Conservation (phyloP, 2,797 vertebrate genomes). For the Danio aesculapii region DNA sequence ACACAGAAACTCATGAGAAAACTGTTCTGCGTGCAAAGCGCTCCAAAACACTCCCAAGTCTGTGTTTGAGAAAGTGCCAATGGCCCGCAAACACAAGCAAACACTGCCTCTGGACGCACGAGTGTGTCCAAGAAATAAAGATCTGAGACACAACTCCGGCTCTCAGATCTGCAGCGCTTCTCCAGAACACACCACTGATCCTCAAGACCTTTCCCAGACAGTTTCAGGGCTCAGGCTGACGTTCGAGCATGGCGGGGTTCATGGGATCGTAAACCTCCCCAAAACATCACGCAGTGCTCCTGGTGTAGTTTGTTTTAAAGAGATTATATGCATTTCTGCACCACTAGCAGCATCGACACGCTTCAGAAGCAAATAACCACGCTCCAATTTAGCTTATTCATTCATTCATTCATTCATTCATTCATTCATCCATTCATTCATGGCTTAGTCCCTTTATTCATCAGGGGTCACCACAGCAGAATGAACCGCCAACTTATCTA, state of each 20-base stretch:
- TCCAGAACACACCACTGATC: conserved; percentile 3
- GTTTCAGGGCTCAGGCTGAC: neutral
- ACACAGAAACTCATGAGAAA: neutral
- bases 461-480: no score
- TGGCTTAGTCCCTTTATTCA: no score
- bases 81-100: conserved; percentile 22
- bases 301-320: neutral
- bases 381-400: no score
- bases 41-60: conserved; percentile 22
- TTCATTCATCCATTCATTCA: no score
- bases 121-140: neutral
- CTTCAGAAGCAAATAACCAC: no score
- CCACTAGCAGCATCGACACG: neutral
- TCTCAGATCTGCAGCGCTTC: conserved; percentile 15
- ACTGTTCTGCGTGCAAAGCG: neutral
- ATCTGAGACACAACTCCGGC: conserved; percentile 6
- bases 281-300: neutral
- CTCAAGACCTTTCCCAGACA: neutral
- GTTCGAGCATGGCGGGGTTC: neutral
- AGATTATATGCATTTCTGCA: neutral
- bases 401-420: no score
- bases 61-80: conserved; percentile 25
- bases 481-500: no score
- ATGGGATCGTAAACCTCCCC: neutral
- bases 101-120: conserved; percentile 13